A percentile compares a stretch with the other conserved stretches of the same genome.
Conservation (phyloP, 2,888 invertebrate species). For the Isoperla grammatica region DNA sequence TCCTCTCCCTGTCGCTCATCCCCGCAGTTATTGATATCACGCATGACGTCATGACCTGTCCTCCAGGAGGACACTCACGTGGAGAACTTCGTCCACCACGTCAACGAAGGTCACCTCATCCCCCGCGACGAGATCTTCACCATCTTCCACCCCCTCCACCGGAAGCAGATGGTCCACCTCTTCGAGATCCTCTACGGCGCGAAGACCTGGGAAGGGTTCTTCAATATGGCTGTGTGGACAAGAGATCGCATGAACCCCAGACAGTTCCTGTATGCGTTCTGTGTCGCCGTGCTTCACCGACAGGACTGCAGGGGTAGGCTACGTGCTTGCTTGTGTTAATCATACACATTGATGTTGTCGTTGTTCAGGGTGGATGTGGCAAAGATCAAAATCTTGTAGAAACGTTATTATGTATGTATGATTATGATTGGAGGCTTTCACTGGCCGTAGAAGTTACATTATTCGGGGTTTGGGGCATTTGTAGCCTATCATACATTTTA, state of each 20-base stretch:
- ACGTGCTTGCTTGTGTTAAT: too few species aligned
- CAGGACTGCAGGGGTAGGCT: conserved; percentile 28
- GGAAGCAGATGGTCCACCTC: conserved; percentile 33
- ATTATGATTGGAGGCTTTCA: too few species aligned
- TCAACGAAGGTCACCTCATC: conserved; percentile 26
- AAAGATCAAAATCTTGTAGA: too few species aligned
- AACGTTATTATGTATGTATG: too few species aligned
- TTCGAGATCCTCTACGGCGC: conserved; percentile 31
- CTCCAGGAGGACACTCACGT: conserved; percentile 26
- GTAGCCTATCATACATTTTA: too few species aligned
- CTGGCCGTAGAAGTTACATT: too few species aligned
- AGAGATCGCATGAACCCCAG: conserved; percentile 36
- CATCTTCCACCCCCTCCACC: conserved; percentile 32
- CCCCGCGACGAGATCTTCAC: conserved; percentile 32
- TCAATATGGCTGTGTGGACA: conserved; percentile 29
- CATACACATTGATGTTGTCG: too few species aligned
- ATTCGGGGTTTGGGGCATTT: too few species aligned
- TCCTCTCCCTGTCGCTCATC: too few species aligned
- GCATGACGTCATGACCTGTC: background rate
- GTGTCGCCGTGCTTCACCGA: conserved; percentile 35
- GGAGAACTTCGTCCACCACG: conserved; percentile 24
- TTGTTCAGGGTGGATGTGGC: too few species aligned
- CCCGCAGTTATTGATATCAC: too few species aligned
- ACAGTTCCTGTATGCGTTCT: conserved; percentile 37
- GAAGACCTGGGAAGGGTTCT: conserved; percentile 31